phyloP scores from a whole-genome alignment of 2,797 vertebrate genomes.

The Podargus strigoides region DNA sequence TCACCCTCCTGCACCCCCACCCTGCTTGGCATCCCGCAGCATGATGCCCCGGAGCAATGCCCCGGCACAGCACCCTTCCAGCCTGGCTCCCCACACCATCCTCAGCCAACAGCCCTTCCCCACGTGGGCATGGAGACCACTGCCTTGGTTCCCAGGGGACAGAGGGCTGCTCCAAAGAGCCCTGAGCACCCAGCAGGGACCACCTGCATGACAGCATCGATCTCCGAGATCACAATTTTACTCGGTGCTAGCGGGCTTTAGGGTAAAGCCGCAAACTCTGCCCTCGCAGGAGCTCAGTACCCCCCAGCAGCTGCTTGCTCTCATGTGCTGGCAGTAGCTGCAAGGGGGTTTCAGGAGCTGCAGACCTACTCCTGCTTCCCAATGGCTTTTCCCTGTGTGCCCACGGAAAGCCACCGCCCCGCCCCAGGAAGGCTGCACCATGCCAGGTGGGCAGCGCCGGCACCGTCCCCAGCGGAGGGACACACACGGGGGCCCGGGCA shows the following conservation, averaged over 20 bases:
- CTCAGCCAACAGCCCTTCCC: background rate
- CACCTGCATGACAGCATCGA: accelerated
- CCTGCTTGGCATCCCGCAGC: accelerated
- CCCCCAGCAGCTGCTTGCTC: background rate
- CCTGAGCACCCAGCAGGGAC: accelerated
- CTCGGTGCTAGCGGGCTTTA: background rate
- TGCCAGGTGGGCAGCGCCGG: background rate
- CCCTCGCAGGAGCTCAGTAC: background rate
- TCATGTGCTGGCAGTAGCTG: background rate
- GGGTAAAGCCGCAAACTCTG: background rate
- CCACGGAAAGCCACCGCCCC: background rate
- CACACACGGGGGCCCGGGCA: accelerated
- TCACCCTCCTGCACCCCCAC: background rate
- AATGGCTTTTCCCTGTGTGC: accelerated
- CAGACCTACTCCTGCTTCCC: background rate
- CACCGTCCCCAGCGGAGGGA: accelerated
- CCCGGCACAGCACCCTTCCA: background rate
- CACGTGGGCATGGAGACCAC: accelerated
- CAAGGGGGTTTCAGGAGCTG: background rate
- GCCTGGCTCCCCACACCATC: background rate
- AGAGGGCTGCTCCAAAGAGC: background rate
- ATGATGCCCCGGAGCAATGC: accelerated
- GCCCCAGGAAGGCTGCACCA: accelerated
- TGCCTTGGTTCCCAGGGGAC: background rate
- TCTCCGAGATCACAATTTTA: accelerated